Evolutionary conservation across 2,888 invertebrate genomes (phyloP).

Genomic region (Lepidochrysops patricia): DNA sequence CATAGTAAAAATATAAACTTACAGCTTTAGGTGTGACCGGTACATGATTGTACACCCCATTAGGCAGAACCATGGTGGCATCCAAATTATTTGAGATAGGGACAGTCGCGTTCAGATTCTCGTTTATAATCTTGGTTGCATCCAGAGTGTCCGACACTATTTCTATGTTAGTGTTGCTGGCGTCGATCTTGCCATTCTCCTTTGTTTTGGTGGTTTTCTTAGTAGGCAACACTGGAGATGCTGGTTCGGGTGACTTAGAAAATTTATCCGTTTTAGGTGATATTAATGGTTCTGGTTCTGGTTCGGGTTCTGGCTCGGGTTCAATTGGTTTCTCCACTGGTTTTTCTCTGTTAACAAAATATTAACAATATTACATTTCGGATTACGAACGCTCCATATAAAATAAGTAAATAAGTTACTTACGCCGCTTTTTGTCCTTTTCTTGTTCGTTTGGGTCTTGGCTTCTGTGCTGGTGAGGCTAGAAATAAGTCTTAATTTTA

Average conservation of each 20-base stretch:
- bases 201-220: slow-evolving; percentile 7
- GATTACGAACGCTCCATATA: too few species aligned
- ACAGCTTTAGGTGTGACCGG: slow-evolving; percentile 41
- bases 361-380: too few species aligned
- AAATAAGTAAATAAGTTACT: slow-evolving; percentile 30
- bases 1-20: slow-evolving; percentile 25
- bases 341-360: slow-evolving; percentile 17
- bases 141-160: slow-evolving; percentile 28
- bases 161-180: slow-evolving; percentile 19
- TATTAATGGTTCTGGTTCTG: slow-evolving; percentile 24
- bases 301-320: slow-evolving; percentile 26
- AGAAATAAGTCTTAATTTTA: slow-evolving; percentile 9
- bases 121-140: slow-evolving; percentile 33
- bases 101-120: slow-evolving; percentile 24
- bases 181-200: slow-evolving; percentile 13
- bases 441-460: slow-evolving; percentile 55
- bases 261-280: slow-evolving; percentile 37
- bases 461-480: slow-evolving; percentile 53
- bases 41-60: slow-evolving; percentile 43
- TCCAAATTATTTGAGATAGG: slow-evolving; percentile 36
- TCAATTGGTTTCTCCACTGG: slow-evolving; percentile 33
- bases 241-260: neutral
- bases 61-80: slow-evolving; percentile 44
- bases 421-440: slow-evolving; percentile 48
- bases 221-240: neutral